These are phyloP conservation scores for Arothron firmamentum DNA, from an alignment of 2,113 vertebrate genomes.

Conservation along the genomic window DNA sequence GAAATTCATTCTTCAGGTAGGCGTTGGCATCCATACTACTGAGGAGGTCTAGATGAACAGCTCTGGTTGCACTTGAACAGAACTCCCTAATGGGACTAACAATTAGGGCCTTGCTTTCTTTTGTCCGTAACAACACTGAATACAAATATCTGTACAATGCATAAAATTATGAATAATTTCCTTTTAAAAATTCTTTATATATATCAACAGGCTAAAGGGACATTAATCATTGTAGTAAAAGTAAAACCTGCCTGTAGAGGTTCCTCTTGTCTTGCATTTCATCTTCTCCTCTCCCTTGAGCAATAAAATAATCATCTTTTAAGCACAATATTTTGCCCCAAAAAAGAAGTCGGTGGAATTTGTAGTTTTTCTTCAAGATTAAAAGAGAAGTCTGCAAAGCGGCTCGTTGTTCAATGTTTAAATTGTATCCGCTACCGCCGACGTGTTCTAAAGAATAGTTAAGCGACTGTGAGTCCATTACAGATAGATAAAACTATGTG, in stretches of 20 bases:
- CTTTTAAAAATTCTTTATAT: not conserved
- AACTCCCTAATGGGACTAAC: too few relatives aligned
- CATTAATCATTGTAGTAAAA: not conserved
- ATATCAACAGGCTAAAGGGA: not conserved
- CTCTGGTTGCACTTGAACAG: too few relatives aligned
- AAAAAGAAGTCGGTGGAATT: slow-evolving; percentile 81
- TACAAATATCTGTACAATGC: too few relatives aligned
- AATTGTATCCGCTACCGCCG: slow-evolving; percentile 74
- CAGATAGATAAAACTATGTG: not conserved
- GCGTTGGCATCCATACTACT: too few relatives aligned
- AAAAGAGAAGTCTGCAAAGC: slow-evolving; percentile 78
- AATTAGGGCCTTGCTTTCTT: too few relatives aligned
- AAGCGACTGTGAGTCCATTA: slow-evolving; percentile 78
- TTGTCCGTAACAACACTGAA: too few relatives aligned
- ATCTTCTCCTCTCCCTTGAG: slow-evolving; percentile 81
- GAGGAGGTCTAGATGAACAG: too few relatives aligned
- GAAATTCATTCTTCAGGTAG: too few relatives aligned
- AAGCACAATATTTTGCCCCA: slow-evolving; percentile 90
- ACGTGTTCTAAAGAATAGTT: slow-evolving; percentile 75
- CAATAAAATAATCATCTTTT: slow-evolving; percentile 83
- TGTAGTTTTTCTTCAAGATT: slow-evolving; percentile 84
- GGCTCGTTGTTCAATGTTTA: slow-evolving; percentile 80
- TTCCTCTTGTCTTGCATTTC: slow-evolving; percentile 76
- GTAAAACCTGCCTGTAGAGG: slow-evolving; percentile 83
- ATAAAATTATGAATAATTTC: too few relatives aligned